Conservation (phyloP, 2,113 vertebrate species). For the Tachysurus vachellii region DNA sequence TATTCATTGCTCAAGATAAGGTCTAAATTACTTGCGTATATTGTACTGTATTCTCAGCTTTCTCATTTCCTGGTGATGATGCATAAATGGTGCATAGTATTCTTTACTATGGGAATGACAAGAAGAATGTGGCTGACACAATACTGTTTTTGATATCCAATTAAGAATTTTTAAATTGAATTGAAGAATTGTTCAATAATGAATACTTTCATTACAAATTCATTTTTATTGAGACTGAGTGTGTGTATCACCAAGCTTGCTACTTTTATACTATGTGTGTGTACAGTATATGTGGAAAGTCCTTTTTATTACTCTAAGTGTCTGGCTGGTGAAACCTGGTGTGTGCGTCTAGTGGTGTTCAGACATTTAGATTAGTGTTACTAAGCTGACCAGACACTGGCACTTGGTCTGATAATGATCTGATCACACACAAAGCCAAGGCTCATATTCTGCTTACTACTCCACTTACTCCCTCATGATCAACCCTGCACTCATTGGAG, state of each 20-base stretch:
- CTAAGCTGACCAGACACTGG: constrained; percentile 17
- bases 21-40: background rate
- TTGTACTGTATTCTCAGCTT: background rate
- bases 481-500: background rate
- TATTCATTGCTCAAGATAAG: background rate
- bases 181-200: no score
- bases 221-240: background rate
- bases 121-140: background rate
- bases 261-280: background rate
- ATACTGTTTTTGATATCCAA: background rate
- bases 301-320: background rate
- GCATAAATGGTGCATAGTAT: background rate
- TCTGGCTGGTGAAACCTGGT: background rate
- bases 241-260: background rate
- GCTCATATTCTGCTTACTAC: constrained; percentile 23
- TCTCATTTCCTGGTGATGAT: background rate
- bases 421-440: constrained; percentile 3
- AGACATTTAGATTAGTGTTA: background rate
- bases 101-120: background rate
- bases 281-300: background rate
- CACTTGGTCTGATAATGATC: constrained; percentile 13
- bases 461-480: constrained; percentile 3
- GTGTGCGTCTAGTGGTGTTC: background rate
- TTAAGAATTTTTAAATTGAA: background rate
- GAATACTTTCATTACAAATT: background rate